These are phyloP conservation scores for Potorous gilbertii DNA, from an alignment of 2,797 vertebrate species.

Conservation along the genomic window DNA sequence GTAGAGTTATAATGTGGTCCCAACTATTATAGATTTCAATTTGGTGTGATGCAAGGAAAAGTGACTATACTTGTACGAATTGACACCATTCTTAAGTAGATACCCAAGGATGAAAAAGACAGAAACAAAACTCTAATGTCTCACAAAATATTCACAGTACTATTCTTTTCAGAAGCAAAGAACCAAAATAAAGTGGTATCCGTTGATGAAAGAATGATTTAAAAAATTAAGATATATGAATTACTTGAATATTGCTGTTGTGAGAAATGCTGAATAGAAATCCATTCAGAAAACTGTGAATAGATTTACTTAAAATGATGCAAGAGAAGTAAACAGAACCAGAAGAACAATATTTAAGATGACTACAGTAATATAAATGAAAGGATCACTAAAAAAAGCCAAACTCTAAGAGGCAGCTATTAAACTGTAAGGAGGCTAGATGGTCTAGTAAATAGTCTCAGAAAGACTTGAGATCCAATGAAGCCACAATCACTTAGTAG, in stretches of 20 bases:
- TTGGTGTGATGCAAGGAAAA: not conserved
- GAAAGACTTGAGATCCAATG: not conserved
- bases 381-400: not conserved
- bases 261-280: not conserved
- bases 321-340: not conserved
- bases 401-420: not conserved
- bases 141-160: not conserved
- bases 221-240: not conserved
- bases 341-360: not conserved
- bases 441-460: not conserved
- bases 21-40: not conserved
- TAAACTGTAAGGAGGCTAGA: not conserved
- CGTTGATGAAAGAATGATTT: not conserved
- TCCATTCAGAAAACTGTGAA: not conserved
- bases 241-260: not conserved
- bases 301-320: not conserved
- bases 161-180: not conserved
- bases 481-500: not conserved
- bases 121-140: not conserved
- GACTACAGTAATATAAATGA: not conserved
- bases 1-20: too few relatives aligned
- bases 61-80: not conserved
- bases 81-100: not conserved
- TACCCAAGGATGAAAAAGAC: not conserved
- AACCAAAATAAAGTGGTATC: not conserved